phyloP scores from a whole-genome alignment of 92 coral and sea anemone genomes.

The Heteractis magnifica region DNA sequence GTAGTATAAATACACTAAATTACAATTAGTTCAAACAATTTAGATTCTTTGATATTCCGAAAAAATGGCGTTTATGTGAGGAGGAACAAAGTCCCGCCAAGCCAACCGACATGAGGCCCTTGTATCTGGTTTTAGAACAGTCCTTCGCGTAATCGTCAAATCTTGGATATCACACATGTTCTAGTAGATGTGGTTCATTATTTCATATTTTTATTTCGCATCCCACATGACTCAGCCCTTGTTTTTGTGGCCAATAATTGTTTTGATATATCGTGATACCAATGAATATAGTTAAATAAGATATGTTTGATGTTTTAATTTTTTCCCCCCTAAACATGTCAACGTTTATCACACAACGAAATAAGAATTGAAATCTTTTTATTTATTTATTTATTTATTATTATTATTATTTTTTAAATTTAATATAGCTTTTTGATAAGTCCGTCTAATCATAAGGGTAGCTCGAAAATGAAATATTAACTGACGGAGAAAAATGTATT shows the following conservation, averaged over 20 bases:
- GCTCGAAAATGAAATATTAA: no score
- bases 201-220: neutral
- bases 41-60: neutral
- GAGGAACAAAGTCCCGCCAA: neutral
- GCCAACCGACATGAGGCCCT: no score
- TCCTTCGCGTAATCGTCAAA: neutral
- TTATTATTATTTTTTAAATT: no score
- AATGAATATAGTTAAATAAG: neutral
- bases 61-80: neutral
- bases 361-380: neutral
- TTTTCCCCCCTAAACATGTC: neutral
- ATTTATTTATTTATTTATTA: no score
- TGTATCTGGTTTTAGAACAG: no score
- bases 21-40: neutral
- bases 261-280: neutral
- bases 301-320: neutral
- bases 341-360: neutral
- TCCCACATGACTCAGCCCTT: neutral
- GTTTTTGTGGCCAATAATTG: neutral
- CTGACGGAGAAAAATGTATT: no score
- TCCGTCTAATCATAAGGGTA: no score
- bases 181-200: neutral
- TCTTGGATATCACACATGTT: neutral
- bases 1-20: neutral
- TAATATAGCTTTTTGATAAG: no score